Percentiles rank a stretch among this genome's conserved stretches.
Evolutionary conservation across 2,797 vertebrate genomes (phyloP).

Genomic region (Phrynocephalus guinanensis): DNA sequence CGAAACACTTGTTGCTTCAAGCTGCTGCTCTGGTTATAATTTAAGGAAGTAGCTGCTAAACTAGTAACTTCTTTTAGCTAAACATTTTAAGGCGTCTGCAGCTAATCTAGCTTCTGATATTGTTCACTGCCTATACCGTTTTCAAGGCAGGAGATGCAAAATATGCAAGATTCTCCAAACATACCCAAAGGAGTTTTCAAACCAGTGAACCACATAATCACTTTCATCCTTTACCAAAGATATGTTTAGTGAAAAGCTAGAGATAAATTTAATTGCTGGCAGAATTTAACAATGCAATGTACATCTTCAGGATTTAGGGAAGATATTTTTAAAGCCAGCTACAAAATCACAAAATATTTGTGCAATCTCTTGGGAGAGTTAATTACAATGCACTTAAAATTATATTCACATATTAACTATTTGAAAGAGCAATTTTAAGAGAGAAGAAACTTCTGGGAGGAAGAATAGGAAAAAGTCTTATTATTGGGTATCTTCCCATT

Average conservation of each 20-base stretch:
- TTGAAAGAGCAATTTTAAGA: slow-evolving; percentile 60
- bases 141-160: slow-evolving; percentile 65
- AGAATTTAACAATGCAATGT: slow-evolving; percentile 62
- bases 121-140: slow-evolving; percentile 47
- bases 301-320: slow-evolving; percentile 67
- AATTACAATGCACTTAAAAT: slow-evolving; percentile 54
- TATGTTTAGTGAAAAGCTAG: slow-evolving; percentile 65
- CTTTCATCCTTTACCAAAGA: slow-evolving; percentile 66
- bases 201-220: slow-evolving; percentile 75
- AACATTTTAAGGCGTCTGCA: slow-evolving; percentile 44
- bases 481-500: slow-evolving; percentile 39
- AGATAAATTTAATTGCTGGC: slow-evolving; percentile 67
- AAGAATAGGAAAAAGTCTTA: slow-evolving; percentile 64
- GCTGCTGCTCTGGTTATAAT: slow-evolving; percentile 36
- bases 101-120: slow-evolving; percentile 46
- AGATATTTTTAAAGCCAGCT: slow-evolving; percentile 61
- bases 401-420: slow-evolving; percentile 52
- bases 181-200: slow-evolving; percentile 67
- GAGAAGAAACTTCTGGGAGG: slow-evolving; percentile 61
- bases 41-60: background rate
- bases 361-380: slow-evolving; percentile 48
- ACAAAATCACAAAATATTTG: slow-evolving; percentile 47
- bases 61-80: slow-evolving; percentile 35
- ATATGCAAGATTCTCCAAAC: slow-evolving; percentile 64
- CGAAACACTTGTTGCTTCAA: slow-evolving; percentile 27